Percentiles rank a stretch among this genome's conserved stretches.
Conservation (phyloP, 2,888 invertebrate genomes). For the Eudasyphora cyanicolor region DNA sequence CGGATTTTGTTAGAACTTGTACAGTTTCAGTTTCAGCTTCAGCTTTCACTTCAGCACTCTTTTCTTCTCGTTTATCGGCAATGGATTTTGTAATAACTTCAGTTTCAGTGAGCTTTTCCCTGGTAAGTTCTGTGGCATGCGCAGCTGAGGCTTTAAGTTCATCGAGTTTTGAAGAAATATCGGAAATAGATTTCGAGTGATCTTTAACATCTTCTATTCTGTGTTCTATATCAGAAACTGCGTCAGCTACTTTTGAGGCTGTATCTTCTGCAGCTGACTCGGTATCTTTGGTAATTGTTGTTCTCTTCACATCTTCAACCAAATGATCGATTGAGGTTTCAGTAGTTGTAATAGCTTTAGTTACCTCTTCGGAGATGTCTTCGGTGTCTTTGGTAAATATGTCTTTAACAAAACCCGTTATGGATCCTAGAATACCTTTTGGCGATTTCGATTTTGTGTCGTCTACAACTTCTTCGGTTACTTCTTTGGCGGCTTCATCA, state of each 20-base stretch:
- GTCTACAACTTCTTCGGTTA: slow-evolving; percentile 32
- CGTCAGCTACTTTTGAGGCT: background rate
- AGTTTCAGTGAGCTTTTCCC: background rate
- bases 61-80: slow-evolving; percentile 23
- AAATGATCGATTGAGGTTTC: slow-evolving; percentile 34
- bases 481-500: slow-evolving; percentile 58
- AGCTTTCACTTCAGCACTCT: slow-evolving; percentile 30
- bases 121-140: background rate
- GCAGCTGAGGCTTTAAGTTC: slow-evolving; percentile 40
- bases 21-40: slow-evolving; percentile 29
- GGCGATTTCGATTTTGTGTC: slow-evolving; percentile 26
- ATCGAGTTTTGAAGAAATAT: slow-evolving; percentile 55
- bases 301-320: slow-evolving; percentile 40
- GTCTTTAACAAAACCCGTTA: slow-evolving; percentile 31
- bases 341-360: slow-evolving; percentile 24
- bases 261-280: background rate
- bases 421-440: slow-evolving; percentile 11
- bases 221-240: background rate
- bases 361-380: slow-evolving; percentile 60
- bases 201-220: slow-evolving; percentile 56
- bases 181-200: slow-evolving; percentile 26
- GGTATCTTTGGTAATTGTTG: slow-evolving; percentile 39
- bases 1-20: slow-evolving; percentile 43
- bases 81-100: slow-evolving; percentile 6
- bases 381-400: slow-evolving; percentile 25